Conservation (phyloP, 2,797 vertebrate genomes). For the Chlorospingus flavigularis region DNA sequence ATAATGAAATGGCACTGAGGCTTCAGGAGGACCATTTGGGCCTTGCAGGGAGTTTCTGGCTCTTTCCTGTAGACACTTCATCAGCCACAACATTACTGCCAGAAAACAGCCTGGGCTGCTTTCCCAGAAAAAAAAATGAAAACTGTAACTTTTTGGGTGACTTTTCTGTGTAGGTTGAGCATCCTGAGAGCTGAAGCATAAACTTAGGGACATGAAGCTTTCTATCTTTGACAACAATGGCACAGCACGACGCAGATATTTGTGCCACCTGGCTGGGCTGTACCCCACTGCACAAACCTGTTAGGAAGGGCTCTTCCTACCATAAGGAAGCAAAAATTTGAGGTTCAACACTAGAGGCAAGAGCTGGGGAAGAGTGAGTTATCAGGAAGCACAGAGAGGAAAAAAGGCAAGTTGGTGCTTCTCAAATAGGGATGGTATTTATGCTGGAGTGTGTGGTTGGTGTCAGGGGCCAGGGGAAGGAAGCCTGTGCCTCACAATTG, state of each 20-base stretch:
- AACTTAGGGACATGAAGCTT: neutral
- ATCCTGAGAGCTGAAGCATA: neutral
- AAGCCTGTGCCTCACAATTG: neutral
- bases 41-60: neutral
- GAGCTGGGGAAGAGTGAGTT: neutral
- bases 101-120: neutral
- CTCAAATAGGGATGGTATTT: neutral
- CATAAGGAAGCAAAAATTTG: neutral
- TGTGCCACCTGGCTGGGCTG: neutral
- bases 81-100: neutral
- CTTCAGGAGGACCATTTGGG: neutral
- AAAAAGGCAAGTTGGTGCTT: neutral
- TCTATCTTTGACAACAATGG: neutral
- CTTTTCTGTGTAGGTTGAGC: neutral
- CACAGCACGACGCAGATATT: fast-evolving
- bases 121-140: neutral
- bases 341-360: neutral
- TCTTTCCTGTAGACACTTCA: neutral
- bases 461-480: neutral
- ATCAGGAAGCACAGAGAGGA: neutral
- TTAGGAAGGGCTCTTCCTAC: neutral
- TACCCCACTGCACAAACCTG: neutral
- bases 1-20: neutral
- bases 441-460: fast-evolving
- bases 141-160: neutral